These are phyloP conservation scores for Mesochorus sp. DNA, from an alignment of 2,888 invertebrate genomes.

Conservation along the genomic window DNA sequence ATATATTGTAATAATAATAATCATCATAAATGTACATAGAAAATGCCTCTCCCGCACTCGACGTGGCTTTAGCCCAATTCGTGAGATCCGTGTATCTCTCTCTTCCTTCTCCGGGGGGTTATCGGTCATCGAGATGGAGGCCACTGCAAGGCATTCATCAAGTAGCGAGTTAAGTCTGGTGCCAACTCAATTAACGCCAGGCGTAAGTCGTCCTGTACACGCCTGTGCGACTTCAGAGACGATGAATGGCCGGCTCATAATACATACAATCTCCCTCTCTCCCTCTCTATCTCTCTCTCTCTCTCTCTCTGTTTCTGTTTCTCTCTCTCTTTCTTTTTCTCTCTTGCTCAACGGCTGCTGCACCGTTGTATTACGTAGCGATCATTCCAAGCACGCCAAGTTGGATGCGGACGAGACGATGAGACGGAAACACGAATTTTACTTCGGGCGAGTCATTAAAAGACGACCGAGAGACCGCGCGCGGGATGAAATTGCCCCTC, in stretches of 20 bases:
- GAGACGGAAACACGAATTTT: slow-evolving; percentile 28
- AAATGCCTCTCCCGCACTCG: slow-evolving; percentile 10
- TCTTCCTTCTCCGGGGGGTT: slow-evolving; percentile 61
- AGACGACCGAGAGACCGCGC: neutral
- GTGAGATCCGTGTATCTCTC: slow-evolving; percentile 22
- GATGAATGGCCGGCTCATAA: slow-evolving; percentile 51
- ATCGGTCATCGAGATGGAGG: slow-evolving; percentile 68
- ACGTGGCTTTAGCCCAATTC: slow-evolving; percentile 61
- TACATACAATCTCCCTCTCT: slow-evolving; percentile 15
- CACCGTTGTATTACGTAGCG: slow-evolving; percentile 19
- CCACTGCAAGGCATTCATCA: slow-evolving; percentile 59
- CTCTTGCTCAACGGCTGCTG: neutral
- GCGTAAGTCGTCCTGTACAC: slow-evolving; percentile 45
- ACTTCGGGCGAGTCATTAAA: slow-evolving; percentile 24
- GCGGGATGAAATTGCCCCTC: neutral
- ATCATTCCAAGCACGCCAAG: slow-evolving; percentile 43
- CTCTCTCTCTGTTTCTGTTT: neutral
- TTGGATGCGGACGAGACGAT: slow-evolving; percentile 20
- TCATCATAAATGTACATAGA: neutral
- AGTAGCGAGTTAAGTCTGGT: slow-evolving; percentile 56
- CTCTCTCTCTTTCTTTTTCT: neutral
- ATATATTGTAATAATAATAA: too few species aligned
- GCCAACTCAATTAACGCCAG: slow-evolving; percentile 73
- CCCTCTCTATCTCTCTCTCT: slow-evolving; percentile 8
- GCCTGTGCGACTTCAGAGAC: slow-evolving; percentile 45